Conservation (phyloP, 2,113 vertebrate species). For the Mohoua ochrocephala region DNA sequence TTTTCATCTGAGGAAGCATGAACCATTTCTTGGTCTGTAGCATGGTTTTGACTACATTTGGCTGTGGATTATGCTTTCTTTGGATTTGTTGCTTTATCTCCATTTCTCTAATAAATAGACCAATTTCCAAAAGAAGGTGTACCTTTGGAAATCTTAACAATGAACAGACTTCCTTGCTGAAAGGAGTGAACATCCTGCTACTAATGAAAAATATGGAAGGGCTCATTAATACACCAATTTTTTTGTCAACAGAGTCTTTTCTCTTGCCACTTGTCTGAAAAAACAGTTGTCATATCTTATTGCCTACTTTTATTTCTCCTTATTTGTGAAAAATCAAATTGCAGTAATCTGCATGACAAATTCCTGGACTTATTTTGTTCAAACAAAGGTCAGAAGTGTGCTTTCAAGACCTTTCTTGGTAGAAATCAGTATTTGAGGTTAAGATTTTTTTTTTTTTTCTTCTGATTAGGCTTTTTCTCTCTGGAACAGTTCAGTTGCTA, state of each 20-base stretch:
- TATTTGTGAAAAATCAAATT: neutral
- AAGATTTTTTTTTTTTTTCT: neutral
- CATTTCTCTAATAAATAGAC: neutral
- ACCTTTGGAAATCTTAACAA: neutral
- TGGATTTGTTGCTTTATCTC: neutral
- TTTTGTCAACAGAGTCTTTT: neutral
- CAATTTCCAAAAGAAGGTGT: neutral
- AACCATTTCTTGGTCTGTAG: neutral
- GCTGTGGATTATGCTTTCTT: neutral
- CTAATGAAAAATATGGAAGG: neutral
- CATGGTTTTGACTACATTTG: neutral
- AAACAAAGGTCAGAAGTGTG: neutral
- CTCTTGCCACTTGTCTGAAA: neutral
- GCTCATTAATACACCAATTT: neutral
- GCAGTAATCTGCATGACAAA: neutral
- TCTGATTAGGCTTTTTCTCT: neutral
- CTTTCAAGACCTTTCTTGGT: neutral
- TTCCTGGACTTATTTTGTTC: neutral
- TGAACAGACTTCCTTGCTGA: neutral
- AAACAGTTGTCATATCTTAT: neutral
- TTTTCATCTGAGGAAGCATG: neutral
- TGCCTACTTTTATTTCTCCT: neutral
- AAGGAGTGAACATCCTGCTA: neutral
- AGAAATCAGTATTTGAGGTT: neutral
- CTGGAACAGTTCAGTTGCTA: neutral